phyloP scores from a whole-genome alignment of 2,888 invertebrate genomes.

The Dryomyza anilis region DNA sequence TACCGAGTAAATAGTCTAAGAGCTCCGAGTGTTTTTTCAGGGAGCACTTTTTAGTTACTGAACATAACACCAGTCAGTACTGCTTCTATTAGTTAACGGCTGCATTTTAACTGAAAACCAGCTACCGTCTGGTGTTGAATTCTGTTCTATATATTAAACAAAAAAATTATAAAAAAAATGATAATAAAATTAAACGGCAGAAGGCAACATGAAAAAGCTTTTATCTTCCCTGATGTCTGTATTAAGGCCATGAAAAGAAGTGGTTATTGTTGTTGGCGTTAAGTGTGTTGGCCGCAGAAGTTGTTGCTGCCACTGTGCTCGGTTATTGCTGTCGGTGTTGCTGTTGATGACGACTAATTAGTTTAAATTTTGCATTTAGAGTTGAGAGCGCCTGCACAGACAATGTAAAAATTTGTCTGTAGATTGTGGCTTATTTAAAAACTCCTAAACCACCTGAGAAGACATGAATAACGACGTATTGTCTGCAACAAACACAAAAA shows the following conservation, averaged over 20 bases:
- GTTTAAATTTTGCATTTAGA: constrained; percentile 33
- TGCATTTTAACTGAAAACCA: no score
- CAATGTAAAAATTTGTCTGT: no score
- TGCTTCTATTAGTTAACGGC: no score
- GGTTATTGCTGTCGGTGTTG: neutral
- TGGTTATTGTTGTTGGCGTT: neutral
- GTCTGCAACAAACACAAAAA: no score
- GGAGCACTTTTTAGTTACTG: no score
- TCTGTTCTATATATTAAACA: no score
- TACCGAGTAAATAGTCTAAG: no score
- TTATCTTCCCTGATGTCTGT: constrained; percentile 40
- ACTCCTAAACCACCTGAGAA: neutral
- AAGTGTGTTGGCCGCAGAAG: constrained; percentile 38
- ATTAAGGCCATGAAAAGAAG: constrained; percentile 27
- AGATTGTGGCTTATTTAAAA: no score
- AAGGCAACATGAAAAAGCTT: constrained; percentile 42
- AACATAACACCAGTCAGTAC: no score
- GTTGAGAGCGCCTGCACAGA: constrained; percentile 10
- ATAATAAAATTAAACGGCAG: neutral
- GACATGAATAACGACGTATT: no score
- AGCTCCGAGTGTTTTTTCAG: no score
- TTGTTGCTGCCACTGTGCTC: constrained; percentile 38
- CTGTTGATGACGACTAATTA: constrained; percentile 34
- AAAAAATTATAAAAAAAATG: no score
- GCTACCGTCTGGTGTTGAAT: neutral